Evolutionary conservation across 2,888 invertebrate species (phyloP), one percentile per base, ranked within the genome.

Genomic region (Magallana nippona): DNA sequence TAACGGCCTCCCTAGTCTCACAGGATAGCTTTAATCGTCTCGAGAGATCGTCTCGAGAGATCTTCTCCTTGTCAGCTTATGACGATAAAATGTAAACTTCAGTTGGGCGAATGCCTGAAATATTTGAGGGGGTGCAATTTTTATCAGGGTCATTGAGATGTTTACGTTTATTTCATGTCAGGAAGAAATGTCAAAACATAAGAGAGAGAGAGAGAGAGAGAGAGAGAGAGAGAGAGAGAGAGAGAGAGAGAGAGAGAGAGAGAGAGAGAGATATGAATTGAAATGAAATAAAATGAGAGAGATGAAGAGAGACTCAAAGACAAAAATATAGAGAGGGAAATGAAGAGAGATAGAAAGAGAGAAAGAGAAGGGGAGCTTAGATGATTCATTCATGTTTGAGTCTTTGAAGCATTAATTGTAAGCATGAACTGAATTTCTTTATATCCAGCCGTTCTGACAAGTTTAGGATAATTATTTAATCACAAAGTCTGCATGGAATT

Each of bases 371-470:
- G 1, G 27, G 1, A 22, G 60, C n/a, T 13, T 60, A 13, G 19
- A 19, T 60, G 71, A 71, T 32, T 44, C 44, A 44, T 44, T 44
- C 44, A 0, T 44, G 44, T 44, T 44, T 44, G 44, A 71, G 71
- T 27, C 71, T 27, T 71, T 71, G 71, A 71, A 11, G 22, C 32
- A 71, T 71, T 27, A 71, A 71, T 32, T 27, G 71, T 71, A 71
- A 71, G 32, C 71, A 71, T 71, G 71, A 71, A 71, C 22, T 22
- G 22, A 22, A 71, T 27, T 71, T 22, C 27, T 71, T 22, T 27
- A 71, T 15, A 71, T 32, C 15, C 32, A 10, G 27, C 27, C 2
- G 71, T 13, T 71, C 71, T 22, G 27, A 10, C 15, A 27, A 27
- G 22, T 32, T 15, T 15, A 15, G 71, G 22, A 27, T 27, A 71